Base-by-base conservation (phyloP, 2,113 vertebrate species). In the Psittacula cyanocephala region DNA sequence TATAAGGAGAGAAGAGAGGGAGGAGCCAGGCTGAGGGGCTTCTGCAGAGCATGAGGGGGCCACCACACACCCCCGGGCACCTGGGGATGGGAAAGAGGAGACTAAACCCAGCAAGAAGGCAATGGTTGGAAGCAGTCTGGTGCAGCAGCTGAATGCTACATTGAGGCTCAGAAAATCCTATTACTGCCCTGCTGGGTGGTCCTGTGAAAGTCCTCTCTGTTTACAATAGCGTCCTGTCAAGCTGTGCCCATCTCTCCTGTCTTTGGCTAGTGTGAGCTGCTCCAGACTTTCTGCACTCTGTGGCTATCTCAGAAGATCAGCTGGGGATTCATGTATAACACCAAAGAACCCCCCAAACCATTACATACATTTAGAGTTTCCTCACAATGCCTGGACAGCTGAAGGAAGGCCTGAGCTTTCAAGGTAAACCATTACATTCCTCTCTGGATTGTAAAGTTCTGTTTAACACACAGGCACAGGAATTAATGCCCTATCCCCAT, bases 21-120 rank as follows among this genome's bases (percentile, higher is more conserved):
- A 91, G 96, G 96, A 95, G 97, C 67, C 86, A 50, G 91, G 75
- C 55, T 7, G 9, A 88, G 88, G n/a, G 72, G 91, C 57, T 92
- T 64, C 65, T 17, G 49, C 15, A 25, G 63, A 43, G 33, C n/a
- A 5, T 10, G 53, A 2, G 6, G 13, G 22, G 57, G 57, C 57
- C 13, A 23, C 22, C 9, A 35, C 33, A 10, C 33, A 35, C 57
- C 22, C 57, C 22, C 1, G 33, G 69, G 63, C 29, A 39, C 46
- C 50, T 2, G 6, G 23, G 44, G 31, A 3, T 10, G 83, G 67
- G 75, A n/a, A 60, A 22, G 28, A 52, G 53, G 59, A 23, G 29
- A 24, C 9, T n/a, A 3, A 59, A 3, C 5, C 35, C 80, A 12
- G 25, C 41, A 39, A 17, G 52, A 46, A 31, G 10, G 1, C 27